Percentiles rank a stretch among this genome's conserved stretches.
phyloP scores from a whole-genome alignment of 2,888 invertebrate genomes.

The Allophyes oxyacanthae region DNA sequence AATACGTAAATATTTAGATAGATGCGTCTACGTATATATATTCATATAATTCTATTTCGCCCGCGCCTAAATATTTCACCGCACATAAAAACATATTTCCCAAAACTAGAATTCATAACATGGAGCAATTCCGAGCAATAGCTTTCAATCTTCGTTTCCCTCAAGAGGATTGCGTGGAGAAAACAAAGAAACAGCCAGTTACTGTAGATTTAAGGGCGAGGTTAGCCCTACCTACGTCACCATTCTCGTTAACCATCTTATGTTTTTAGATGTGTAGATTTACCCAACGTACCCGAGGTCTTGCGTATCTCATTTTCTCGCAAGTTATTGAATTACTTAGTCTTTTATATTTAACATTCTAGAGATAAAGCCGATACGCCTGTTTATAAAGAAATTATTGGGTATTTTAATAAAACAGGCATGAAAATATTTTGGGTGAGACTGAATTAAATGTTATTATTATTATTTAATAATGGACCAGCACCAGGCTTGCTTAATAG shows the following conservation, averaged over 20 bases:
- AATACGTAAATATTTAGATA: no score
- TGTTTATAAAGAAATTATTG: constrained; percentile 52
- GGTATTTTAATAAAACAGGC: constrained; percentile 47
- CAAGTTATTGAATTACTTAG: constrained; percentile 50
- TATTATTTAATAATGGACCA: no score
- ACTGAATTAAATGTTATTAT: no score
- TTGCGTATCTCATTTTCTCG: constrained; percentile 43
- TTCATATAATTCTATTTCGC: constrained; percentile 10
- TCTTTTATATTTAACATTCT: constrained; percentile 26
- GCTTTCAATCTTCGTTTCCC: constrained; percentile 38
- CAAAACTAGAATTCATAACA: constrained; percentile 48
- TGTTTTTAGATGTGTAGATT: constrained; percentile 49
- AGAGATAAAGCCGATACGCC: constrained; percentile 34
- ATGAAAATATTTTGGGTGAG: no score
- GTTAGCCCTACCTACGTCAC: constrained; percentile 32
- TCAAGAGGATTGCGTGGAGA: constrained; percentile 32
- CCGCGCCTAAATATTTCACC: constrained; percentile 4
- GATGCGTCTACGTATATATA: background rate
- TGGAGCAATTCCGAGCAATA: constrained; percentile 33
- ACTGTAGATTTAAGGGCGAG: constrained; percentile 41
- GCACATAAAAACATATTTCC: constrained; percentile 15
- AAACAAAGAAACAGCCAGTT: constrained; percentile 44
- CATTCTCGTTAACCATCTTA: constrained; percentile 46
- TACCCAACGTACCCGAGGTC: constrained; percentile 9
- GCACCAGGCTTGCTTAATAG: no score